A percentile compares a stretch with the other conserved stretches of the same genome.
Conservation (phyloP, 2,888 invertebrate genomes). For the Drosophila multiciliata region DNA sequence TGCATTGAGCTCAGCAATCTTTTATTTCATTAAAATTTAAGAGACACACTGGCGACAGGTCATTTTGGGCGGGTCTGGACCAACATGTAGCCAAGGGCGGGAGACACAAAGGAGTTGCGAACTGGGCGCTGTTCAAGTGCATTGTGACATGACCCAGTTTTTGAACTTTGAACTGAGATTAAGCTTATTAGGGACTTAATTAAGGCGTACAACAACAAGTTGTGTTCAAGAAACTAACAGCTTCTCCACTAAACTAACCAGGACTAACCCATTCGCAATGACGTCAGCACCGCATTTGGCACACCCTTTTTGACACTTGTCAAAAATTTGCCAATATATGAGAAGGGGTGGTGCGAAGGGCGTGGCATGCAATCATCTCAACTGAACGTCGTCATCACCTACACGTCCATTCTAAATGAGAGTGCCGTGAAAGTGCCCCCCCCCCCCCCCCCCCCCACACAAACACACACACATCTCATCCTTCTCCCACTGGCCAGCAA, state of each 20-base stretch:
- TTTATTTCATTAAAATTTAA: constrained; percentile 75
- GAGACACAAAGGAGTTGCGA: not conserved
- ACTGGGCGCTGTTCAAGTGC: constrained; percentile 1
- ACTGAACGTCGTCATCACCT: constrained; percentile 10
- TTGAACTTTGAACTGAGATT: constrained; percentile 17
- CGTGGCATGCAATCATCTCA: constrained; percentile 1
- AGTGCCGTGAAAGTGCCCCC: constrained; percentile 29
- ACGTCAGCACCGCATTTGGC: constrained; percentile 21
- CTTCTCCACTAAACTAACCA: not conserved
- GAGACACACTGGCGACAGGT: constrained; percentile 47
- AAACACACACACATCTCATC: not conserved
- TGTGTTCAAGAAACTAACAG: constrained; percentile 5
- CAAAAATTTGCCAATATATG: constrained; percentile 49
- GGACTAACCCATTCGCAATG: constrained; percentile 5
- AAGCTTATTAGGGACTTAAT: constrained; percentile 26
- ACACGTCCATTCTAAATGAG: constrained; percentile 46
- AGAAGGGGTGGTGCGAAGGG: constrained; percentile 1
- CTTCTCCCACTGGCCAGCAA: constrained; percentile 23
- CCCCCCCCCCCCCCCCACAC: not conserved
- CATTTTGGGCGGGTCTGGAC: constrained; percentile 30
- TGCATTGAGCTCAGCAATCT: constrained; percentile 65
- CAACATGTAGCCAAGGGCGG: too few species aligned
- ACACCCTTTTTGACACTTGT: constrained; percentile 17
- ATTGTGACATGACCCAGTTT: constrained; percentile 37
- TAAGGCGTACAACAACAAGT: constrained; percentile 23